Percentiles rank a stretch among this genome's conserved stretches.
These are phyloP conservation scores for Melieria crassipennis DNA, from an alignment of 2,888 invertebrate species.

Conservation along the genomic window DNA sequence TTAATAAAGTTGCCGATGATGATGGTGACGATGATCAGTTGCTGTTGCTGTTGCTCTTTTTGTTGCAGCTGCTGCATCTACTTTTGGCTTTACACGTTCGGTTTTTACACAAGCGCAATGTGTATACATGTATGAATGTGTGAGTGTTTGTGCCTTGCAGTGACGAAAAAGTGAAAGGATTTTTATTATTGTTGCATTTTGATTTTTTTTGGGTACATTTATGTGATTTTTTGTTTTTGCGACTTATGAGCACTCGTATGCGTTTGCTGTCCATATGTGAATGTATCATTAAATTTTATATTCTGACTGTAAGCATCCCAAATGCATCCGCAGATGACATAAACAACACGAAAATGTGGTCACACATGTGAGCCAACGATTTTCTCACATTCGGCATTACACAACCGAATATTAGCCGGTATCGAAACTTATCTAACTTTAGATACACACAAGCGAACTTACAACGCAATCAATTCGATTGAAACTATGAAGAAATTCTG, in stretches of 20 bases:
- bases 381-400: too few relatives aligned
- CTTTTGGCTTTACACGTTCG: too few relatives aligned
- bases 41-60: background rate
- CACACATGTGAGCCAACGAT: too few relatives aligned
- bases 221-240: background rate
- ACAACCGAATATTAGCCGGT: too few relatives aligned
- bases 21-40: background rate
- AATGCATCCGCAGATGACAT: constrained; percentile 9
- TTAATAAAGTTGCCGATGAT: constrained; percentile 5
- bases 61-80: too few relatives aligned
- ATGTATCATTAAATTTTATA: constrained; percentile 5
- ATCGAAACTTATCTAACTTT: too few relatives aligned
- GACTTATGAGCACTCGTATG: background rate
- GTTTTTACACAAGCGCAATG: too few relatives aligned
- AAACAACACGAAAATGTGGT: constrained; percentile 9
- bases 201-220: constrained; percentile 14
- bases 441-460: too few relatives aligned
- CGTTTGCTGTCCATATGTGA: background rate
- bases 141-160: background rate
- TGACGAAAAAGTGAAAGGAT: constrained; percentile 40
- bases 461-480: too few relatives aligned
- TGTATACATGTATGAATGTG: too few relatives aligned
- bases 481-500: too few relatives aligned
- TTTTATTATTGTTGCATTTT: constrained; percentile 23
- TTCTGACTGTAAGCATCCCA: constrained; percentile 23